Evolutionary conservation across 2,113 vertebrate species (phyloP), one percentile per base, ranked within the genome.

Genomic region (Microtus pennsylvanicus): DNA sequence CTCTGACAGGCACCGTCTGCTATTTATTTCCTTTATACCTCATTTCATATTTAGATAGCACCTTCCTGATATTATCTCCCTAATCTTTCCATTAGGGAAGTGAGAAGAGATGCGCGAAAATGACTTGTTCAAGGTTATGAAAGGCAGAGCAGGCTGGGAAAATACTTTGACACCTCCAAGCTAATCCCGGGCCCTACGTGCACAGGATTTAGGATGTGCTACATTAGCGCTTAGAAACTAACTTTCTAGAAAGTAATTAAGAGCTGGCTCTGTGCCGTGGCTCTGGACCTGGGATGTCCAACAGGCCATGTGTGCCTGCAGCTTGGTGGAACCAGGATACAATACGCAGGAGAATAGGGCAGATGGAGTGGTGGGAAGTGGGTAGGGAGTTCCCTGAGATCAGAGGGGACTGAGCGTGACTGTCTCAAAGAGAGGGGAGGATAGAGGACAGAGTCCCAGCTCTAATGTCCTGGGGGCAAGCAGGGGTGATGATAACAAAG

Each of bases 21-120:
- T 80, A 89, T 67, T 85, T 92, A 81, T 95, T 97, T 95, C 75
- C 63, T 87, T 95, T 69, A 74, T 81, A 78, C 26, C 45, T 92
- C 88, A 95, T 94, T 94, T 97, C 61, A 90, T 96, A 95, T 96
- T 96, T 97, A 97, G 97, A 96, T 91, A 95, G 86, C 88, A 94
- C 88, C 92, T 95, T 58, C 0, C 61, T 55, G 90, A 93, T 97
- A 77, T 45, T 69, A 94, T 96, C 92, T 97, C 81, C 52, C 85
- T 96, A 89, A 95, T 97, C 90, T 94, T 96, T 75, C 94, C 82
- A 94, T 96, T 88, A 97, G 69, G 38, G 7, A 95, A 94, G 86
- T 69, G 92, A 96, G 85, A 78, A 91, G 75, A 93, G 26, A 80
- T 85, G 55, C 96, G 90, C 82, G 33, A 96, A 97, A 95, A 95